Base-by-base conservation (phyloP, 2,797 vertebrate species). In the Aphelocoma californica region DNA sequence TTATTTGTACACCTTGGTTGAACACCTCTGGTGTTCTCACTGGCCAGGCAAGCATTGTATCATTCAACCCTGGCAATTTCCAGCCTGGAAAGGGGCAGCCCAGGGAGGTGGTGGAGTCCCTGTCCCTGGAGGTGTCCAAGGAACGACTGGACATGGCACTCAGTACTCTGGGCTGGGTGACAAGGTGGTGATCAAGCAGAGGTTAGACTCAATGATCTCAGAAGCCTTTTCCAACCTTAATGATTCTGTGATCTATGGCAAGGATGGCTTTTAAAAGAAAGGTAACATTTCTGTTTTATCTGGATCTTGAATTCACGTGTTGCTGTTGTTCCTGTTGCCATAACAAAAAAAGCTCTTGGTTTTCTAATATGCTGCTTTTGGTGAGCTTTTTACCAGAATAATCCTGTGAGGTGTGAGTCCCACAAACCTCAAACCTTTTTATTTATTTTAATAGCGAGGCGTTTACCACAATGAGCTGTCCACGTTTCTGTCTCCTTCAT, bases 361-460 rank as follows among this genome's bases (percentile, higher is more conserved):
- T 90, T 92, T 81, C 64, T 70, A 34, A 45, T 40, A 25, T 47
- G 62, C 71, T 77, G 75, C 21, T 82, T 62, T 69, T 73, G 88
- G 82, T 73, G 67, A 93, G 38, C 21, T 31, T 66, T 88, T 82
- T 84, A 51, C 47, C 90, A 89, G 65, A 90, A 92, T 78, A 94
- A 70, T 48, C 42, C 66, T 86, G 16, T 83, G 67, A 91, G 81
- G 64, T 48, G 18, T 5, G 34, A 92, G 82, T 61, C 57, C 54
- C 64, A 74, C 64, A 91, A 72, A 88, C 77, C 81, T 94, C 92
- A 96, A 87, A 80, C 28, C 21, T 75, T 84, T 71, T 50, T 79
- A 48, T 69, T 95, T 75, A 86, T 92, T 95, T 91, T 93, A 93
- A 90, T 72, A 93, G 31, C 51, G 47, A 84, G 24, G 44, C 66